phyloP scores from a whole-genome alignment of 2,888 invertebrate species.

The Barypeithes pellucidus region DNA sequence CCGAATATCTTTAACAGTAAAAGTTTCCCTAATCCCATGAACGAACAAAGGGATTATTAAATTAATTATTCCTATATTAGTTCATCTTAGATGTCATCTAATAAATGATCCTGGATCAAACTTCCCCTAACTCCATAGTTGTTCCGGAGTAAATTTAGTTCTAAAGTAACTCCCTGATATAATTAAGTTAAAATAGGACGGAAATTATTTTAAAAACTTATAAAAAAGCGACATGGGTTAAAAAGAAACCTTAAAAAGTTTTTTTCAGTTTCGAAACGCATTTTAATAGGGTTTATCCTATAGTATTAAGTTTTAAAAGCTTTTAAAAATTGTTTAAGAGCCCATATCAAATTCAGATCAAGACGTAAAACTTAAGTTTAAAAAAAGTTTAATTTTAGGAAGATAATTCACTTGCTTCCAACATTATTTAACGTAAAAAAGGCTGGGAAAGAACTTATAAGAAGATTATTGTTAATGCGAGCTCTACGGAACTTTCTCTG shows the following conservation, averaged over 20 bases:
- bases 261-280: not conserved
- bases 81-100: constrained; percentile 27
- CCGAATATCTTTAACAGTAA: constrained; percentile 5
- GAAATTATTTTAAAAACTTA: constrained; percentile 23
- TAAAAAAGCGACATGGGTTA: constrained; percentile 5
- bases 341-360: not conserved
- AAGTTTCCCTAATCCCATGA: not conserved
- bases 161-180: constrained; percentile 25
- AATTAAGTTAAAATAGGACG: constrained; percentile 10
- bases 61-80: constrained; percentile 33
- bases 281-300: not conserved
- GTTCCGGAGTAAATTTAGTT: constrained; percentile 22
- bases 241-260: constrained; percentile 2
- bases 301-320: constrained; percentile 11
- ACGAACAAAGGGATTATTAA: constrained; percentile 34
- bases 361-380: not conserved
- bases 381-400: not conserved
- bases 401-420: not conserved
- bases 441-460: not conserved
- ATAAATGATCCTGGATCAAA: constrained; percentile 37
- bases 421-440: not conserved
- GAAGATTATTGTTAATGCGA: not conserved
- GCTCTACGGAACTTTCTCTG: too few species aligned
- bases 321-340: constrained; percentile 1
- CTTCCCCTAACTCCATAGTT: constrained; percentile 28